Base-by-base conservation (phyloP, 2,888 invertebrate species). In the Thecocarcelia acutangulata region DNA sequence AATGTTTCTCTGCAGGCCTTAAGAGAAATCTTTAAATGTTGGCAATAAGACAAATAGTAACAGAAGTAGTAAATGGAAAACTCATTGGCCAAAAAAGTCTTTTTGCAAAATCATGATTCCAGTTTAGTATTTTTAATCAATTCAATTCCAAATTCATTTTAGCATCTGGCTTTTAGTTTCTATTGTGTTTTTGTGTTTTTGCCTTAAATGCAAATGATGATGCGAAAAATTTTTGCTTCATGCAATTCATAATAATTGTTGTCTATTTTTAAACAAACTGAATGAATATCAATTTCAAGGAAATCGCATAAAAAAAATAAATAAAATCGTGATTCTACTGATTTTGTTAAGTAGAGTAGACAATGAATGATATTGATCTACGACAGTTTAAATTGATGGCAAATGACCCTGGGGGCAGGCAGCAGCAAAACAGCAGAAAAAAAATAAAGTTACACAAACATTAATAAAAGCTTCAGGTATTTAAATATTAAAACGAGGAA, bases 241-340 rank as follows among this genome's bases (percentile, higher is more conserved):
- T 61, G 73, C 73, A 79, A 73, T 54, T 79, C 73, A 74, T 56
- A 74, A 63, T 56, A 61, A 72, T 72, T 61, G 40, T 72, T 59
- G 59, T 64, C 46, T 56, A 24, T 64, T 64, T 64, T 24, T 24
- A 46, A 33, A 64, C 46, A 73, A 54, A 73, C 37, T 56, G 69
- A 79, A 79, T 56, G 69, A 79, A 79, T 73, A 79, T 79, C 74
- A 74, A 69, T 74, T 80, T 74, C 74, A 79, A 73, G 66, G 74
- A 69, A 79, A 68, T 61, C 12, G 42, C 19, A 58, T n/a, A n/a
- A n/a, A n/a, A 24, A 54, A 40, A 59, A 13, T 33, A 42, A 46
- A 56, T 6, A 64, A 17, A 46, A 42, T 80, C 80, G 74, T 80
- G 80, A 80, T 80, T 54, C 63, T 17, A 24, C 63, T 46, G n/a